These are phyloP conservation scores for Eulemur mongoz DNA, from an alignment of 2,797 vertebrate species.

Conservation along the genomic window DNA sequence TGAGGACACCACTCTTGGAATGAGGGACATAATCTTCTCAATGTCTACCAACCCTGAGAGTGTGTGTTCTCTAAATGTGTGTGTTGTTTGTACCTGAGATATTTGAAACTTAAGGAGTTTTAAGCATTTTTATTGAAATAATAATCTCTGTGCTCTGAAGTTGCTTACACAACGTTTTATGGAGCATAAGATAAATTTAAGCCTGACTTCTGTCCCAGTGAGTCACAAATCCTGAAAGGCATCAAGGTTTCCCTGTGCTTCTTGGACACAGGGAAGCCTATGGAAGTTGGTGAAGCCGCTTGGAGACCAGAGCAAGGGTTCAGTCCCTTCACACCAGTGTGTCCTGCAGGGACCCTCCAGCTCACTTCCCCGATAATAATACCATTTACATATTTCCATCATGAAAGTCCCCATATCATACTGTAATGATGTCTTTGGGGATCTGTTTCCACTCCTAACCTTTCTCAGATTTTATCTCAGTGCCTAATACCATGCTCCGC, in stretches of 20 bases:
- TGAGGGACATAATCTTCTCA: neutral
- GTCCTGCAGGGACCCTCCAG: neutral
- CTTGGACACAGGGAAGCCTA: neutral
- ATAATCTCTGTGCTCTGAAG: neutral
- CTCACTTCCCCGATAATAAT: neutral
- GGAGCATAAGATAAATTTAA: neutral
- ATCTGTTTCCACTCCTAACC: neutral
- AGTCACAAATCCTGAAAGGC: neutral
- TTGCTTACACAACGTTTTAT: neutral
- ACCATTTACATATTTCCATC: neutral
- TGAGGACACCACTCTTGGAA: neutral
- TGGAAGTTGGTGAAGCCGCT: neutral
- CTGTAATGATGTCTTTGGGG: neutral
- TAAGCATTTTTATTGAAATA: conserved; percentile 26
- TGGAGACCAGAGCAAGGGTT: neutral
- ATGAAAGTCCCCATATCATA: neutral
- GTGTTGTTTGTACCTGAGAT: neutral
- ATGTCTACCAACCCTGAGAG: neutral
- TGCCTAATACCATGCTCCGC: neutral
- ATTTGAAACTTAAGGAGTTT: neutral
- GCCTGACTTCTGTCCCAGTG: neutral
- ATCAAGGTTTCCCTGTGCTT: neutral
- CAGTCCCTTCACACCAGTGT: neutral
- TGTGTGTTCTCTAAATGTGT: neutral
- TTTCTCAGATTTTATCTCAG: neutral